These are phyloP conservation scores for Sebastes trivittatus DNA, from an alignment of 2,797 vertebrate genomes.

Conservation along the genomic window DNA sequence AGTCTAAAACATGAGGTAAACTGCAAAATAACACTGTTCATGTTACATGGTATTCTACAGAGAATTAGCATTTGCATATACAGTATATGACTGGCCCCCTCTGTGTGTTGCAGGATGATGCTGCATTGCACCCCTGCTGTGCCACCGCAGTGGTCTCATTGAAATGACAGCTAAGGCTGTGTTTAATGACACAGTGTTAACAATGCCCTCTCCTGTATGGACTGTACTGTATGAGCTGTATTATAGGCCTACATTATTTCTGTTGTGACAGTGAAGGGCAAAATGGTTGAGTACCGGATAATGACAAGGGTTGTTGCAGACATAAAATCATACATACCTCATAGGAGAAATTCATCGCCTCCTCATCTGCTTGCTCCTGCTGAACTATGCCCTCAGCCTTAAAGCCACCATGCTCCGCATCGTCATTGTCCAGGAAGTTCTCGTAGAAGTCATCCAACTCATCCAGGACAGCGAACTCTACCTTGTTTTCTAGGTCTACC, in stretches of 20 bases:
- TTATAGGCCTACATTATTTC: neutral
- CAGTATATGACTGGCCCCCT: neutral
- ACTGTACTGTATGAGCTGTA: neutral
- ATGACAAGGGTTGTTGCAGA: neutral
- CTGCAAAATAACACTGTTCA: neutral
- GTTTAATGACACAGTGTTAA: neutral
- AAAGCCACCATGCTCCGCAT: slow-evolving; percentile 91
- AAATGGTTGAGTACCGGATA: neutral
- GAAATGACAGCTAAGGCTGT: neutral
- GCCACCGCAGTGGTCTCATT: neutral
- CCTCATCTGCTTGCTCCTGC: slow-evolving; percentile 92
- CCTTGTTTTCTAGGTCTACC: slow-evolving; percentile 94
- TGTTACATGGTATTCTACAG: neutral
- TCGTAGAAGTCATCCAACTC: slow-evolving; percentile 98
- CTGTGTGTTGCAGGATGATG: neutral
- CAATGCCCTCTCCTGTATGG: neutral
- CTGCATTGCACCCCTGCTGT: neutral
- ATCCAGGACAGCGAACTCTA: slow-evolving; percentile 98
- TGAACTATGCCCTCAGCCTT: slow-evolving; percentile 93
- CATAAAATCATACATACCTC: slow-evolving; percentile 86
- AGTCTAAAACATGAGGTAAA: neutral
- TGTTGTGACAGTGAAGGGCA: neutral
- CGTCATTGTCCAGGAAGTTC: slow-evolving; percentile 93
- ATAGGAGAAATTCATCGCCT: slow-evolving; percentile 87
- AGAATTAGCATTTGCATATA: neutral